A percentile compares a stretch with the other conserved stretches of the same genome.
Evolutionary conservation across 2,113 vertebrate genomes (phyloP).

Genomic region (Paedocypris sp.): DNA sequence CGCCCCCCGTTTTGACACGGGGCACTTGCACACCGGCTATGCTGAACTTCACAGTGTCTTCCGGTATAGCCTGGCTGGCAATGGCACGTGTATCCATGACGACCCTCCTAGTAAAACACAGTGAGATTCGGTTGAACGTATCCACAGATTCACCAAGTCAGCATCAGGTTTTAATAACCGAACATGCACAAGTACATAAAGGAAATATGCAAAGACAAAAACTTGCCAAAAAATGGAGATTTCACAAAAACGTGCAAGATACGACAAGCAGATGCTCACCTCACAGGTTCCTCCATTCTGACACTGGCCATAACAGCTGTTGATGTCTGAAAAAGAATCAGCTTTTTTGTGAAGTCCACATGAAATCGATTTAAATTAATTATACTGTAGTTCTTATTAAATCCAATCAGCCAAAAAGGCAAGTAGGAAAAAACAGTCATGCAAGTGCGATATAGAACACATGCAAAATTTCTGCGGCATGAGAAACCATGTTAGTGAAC

Average conservation of each 20-base stretch:
- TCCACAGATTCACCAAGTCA: not conserved
- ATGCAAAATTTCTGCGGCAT: not conserved
- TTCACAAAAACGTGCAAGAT: not conserved
- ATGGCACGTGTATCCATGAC: conserved; percentile 68
- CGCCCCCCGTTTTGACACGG: conserved; percentile 73
- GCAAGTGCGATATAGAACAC: not conserved
- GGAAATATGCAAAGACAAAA: no score
- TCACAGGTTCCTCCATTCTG: conserved; percentile 83
- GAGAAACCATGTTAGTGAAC: not conserved
- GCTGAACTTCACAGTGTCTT: conserved; percentile 74
- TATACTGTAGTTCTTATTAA: no score
- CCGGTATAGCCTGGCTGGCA: conserved; percentile 75
- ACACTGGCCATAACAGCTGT: conserved; percentile 82
- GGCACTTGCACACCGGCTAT: conserved; percentile 65
- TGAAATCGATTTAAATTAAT: no score
- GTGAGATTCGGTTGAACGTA: not conserved
- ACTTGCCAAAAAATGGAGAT: no score
- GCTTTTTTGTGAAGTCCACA: no score
- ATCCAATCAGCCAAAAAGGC: no score
- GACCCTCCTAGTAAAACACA: conserved; percentile 54
- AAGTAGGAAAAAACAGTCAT: no score
- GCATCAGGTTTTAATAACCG: no score
- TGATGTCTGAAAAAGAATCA: conserved; percentile 59
- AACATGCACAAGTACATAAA: no score
- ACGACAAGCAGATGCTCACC: conserved; percentile 50